Conservation (phyloP, 2,113 vertebrate genomes). For the Panthera leo region DNA sequence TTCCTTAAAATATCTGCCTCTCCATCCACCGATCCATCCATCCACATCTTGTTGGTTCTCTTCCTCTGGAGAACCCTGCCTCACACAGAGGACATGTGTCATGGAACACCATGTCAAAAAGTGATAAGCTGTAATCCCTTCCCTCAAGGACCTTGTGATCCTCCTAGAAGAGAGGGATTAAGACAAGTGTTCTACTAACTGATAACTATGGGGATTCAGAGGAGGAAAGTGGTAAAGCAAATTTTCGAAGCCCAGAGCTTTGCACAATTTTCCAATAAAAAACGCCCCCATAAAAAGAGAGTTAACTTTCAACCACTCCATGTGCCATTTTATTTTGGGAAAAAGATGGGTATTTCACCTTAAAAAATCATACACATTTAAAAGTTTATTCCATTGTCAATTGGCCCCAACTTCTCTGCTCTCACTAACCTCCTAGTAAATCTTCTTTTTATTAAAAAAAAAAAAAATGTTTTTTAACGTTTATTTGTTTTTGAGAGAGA, state of each 20-base stretch:
- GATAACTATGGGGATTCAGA: not conserved
- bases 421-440: not conserved
- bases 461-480: too few relatives aligned
- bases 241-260: not conserved
- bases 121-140: not conserved
- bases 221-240: not conserved
- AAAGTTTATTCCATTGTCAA: not conserved
- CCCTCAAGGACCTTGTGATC: not conserved
- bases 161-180: not conserved
- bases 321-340: not conserved
- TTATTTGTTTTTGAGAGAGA: too few relatives aligned
- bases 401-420: too few relatives aligned
- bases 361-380: not conserved
- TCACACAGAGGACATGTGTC: not conserved
- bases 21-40: not conserved
- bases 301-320: not conserved
- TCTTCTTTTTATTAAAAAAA: not conserved
- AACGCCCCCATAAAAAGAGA: not conserved
- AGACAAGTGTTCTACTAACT: not conserved
- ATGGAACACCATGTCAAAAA: not conserved
- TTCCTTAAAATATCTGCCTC: not conserved
- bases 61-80: not conserved
- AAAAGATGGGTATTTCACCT: not conserved
- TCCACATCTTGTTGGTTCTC: not conserved
- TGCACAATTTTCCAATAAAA: not conserved